Conservation (phyloP, 2,113 vertebrate species). For the Malurus elegans region DNA sequence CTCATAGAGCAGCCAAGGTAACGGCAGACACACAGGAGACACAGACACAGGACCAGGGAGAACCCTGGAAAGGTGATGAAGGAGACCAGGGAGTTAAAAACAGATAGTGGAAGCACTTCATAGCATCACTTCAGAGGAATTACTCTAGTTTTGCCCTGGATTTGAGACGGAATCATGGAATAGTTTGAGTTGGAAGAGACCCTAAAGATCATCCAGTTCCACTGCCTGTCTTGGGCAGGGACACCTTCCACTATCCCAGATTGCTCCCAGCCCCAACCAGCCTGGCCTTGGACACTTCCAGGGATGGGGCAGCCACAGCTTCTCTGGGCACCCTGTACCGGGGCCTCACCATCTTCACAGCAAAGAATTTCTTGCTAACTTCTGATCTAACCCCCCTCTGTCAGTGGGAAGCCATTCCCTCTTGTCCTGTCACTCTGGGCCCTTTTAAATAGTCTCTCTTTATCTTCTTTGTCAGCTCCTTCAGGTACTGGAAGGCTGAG, state of each 20-base stretch:
- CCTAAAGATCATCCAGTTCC: neutral
- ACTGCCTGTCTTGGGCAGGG: neutral
- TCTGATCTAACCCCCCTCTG: neutral
- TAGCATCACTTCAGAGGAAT: neutral
- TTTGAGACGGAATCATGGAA: neutral
- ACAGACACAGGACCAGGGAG: neutral
- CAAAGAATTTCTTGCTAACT: neutral
- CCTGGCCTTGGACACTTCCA: neutral
- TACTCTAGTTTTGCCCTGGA: neutral
- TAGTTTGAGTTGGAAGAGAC: neutral
- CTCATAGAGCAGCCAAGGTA: neutral
- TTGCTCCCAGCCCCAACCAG: accelerated
- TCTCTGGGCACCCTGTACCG: neutral
- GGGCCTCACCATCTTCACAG: accelerated
- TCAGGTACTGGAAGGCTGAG: neutral
- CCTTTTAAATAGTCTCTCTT: neutral
- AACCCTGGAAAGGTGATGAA: neutral
- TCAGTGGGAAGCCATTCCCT: neutral
- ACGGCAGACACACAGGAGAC: neutral
- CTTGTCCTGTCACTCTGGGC: neutral
- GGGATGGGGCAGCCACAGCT: neutral
- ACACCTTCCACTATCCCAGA: neutral
- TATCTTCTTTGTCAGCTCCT: neutral
- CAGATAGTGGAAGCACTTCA: neutral
- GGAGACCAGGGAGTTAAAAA: neutral